phyloP scores from a whole-genome alignment of 2,113 vertebrate genomes.

The Tetraodon nigroviridis region DNA sequence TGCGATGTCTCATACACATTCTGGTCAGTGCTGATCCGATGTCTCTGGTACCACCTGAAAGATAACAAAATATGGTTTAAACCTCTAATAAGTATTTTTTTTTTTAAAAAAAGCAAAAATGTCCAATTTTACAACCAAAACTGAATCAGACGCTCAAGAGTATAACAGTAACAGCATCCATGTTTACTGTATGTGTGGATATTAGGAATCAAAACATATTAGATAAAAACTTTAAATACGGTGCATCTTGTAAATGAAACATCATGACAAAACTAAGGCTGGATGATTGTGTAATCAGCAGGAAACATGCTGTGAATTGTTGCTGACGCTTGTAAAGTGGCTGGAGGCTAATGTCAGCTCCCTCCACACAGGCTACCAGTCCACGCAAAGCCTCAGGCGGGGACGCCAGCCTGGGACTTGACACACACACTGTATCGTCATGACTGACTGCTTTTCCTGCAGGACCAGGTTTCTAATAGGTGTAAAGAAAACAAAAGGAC shows the following conservation, averaged over 20 bases:
- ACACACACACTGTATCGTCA: conserved; percentile 50
- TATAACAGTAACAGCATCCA: too few species aligned
- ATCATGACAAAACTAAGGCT: conserved; percentile 14
- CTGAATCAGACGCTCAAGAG: too few species aligned
- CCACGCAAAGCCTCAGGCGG: conserved; percentile 27
- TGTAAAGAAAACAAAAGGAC: too few species aligned
- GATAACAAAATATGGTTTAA: conserved; percentile 18
- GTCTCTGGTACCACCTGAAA: conserved; percentile 89
- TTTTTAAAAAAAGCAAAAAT: too few species aligned
- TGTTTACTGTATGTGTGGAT: too few species aligned
- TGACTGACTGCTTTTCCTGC: conserved; percentile 23
- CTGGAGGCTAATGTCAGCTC: conserved; percentile 22
- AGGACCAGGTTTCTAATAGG: too few species aligned
- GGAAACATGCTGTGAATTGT: conserved; percentile 7
- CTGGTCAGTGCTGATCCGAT: conserved; percentile 93
- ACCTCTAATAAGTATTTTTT: background rate
- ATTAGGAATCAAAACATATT: too few species aligned
- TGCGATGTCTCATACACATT: conserved; percentile 97
- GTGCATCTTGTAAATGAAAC: conserved; percentile 5
- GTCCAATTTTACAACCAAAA: too few species aligned
- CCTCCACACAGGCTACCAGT: conserved; percentile 13
- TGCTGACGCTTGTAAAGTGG: background rate
- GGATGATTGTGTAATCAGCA: conserved; percentile 10
- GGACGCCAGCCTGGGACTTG: conserved; percentile 36
- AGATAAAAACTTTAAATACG: too few species aligned